These are phyloP conservation scores for Carduelis carduelis DNA, from an alignment of 2,797 vertebrate species.

Conservation along the genomic window DNA sequence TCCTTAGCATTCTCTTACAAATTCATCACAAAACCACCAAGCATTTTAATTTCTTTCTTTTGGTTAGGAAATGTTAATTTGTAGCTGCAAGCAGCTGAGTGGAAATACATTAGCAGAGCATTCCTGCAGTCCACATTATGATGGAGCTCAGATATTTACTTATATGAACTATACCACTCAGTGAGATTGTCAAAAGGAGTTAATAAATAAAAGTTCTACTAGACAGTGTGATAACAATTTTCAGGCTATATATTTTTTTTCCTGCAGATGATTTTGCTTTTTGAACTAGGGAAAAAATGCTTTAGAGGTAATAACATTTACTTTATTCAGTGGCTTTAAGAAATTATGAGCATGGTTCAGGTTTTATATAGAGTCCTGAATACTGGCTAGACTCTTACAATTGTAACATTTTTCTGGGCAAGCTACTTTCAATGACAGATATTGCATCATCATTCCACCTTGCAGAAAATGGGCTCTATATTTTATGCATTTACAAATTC, in stretches of 20 bases:
- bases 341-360: not conserved
- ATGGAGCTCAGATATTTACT: not conserved
- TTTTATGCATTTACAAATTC: not conserved
- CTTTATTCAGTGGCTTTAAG: not conserved
- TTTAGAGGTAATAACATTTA: not conserved
- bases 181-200: not conserved
- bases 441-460: not conserved
- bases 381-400: not conserved
- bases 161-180: not conserved
- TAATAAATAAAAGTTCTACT: not conserved
- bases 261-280: not conserved
- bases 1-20: not conserved
- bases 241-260: not conserved
- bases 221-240: not conserved
- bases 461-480: not conserved
- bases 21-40: not conserved
- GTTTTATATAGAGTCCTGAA: not conserved
- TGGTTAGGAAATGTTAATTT: not conserved
- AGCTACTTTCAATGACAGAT: not conserved
- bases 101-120: conserved; percentile 6
- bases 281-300: not conserved
- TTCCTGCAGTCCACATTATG: not conserved
- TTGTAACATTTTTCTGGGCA: not conserved
- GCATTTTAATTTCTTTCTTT: not conserved
- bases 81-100: not conserved